Percentiles rank a stretch among this genome's conserved stretches.
Evolutionary conservation across 1,140 invertebrate genomes (phyloP).

Genomic region (Tribolium madens): DNA sequence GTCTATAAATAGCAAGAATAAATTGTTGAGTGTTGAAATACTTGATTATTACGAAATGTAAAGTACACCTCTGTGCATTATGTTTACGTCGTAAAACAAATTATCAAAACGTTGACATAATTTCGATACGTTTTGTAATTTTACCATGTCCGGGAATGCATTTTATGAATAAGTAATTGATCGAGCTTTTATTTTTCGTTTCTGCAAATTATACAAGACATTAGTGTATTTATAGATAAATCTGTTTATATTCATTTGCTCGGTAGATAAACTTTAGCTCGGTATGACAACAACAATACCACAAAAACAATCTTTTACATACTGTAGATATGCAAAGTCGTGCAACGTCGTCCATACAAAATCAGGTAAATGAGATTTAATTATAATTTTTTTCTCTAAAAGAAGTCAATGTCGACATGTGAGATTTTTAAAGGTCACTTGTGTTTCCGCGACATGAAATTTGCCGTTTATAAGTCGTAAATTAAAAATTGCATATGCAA

Average conservation of each 20-base stretch:
- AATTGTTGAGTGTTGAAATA: background rate
- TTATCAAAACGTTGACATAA: too few species aligned
- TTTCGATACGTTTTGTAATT: too few species aligned
- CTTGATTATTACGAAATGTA: background rate
- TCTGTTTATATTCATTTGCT: slow-evolving; percentile 30
- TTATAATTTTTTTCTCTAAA: too few species aligned
- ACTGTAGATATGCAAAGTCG: slow-evolving; percentile 17
- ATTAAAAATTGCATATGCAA: background rate
- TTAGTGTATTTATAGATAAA: slow-evolving; percentile 22
- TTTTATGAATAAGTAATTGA: too few species aligned
- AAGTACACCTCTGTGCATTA: too few species aligned
- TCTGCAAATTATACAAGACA: slow-evolving; percentile 18
- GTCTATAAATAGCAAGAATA: background rate
- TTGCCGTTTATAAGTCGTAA: background rate
- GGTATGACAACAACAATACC: slow-evolving; percentile 27
- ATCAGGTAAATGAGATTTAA: background rate
- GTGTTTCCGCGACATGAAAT: too few species aligned
- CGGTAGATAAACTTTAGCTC: slow-evolving; percentile 23
- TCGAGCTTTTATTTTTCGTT: background rate
- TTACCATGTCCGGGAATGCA: too few species aligned
- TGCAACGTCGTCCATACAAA: background rate
- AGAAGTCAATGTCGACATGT: too few species aligned
- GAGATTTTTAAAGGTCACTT: background rate
- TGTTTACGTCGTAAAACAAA: too few species aligned
- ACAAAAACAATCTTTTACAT: slow-evolving; percentile 19